Percentiles rank a stretch among this genome's conserved stretches.
Evolutionary conservation across 2,113 vertebrate species (phyloP).

Genomic region (Edolisoma coerulescens): DNA sequence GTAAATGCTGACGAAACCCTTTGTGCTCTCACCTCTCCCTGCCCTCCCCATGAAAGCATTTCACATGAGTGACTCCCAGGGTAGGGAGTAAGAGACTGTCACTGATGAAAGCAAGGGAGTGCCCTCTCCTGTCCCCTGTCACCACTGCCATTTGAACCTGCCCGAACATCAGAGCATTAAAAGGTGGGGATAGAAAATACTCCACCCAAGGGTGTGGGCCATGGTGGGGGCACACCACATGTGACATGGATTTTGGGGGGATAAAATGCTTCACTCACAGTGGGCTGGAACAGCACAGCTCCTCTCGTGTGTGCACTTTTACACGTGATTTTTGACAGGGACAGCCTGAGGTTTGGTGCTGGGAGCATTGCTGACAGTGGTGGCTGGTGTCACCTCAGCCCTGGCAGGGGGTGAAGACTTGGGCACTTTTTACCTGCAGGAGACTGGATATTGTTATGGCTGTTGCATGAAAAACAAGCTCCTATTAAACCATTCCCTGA

Average conservation of each 20-base stretch:
- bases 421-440: not conserved
- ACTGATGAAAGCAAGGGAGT: not conserved
- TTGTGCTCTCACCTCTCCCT: not conserved
- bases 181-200: not conserved
- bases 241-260: accelerated
- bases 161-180: not conserved
- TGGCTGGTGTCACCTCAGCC: not conserved
- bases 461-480: slow-evolving; percentile 11
- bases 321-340: accelerated
- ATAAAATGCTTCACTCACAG: not conserved
- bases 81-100: not conserved
- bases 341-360: not conserved
- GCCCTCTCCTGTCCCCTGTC: slow-evolving; percentile 11
- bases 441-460: not conserved
- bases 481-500: not conserved
- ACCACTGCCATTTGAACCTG: not conserved
- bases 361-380: not conserved
- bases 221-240: not conserved
- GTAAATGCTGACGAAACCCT: not conserved
- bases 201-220: not conserved
- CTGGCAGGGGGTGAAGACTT: not conserved
- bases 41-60: not conserved
- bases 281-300: not conserved
- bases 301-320: not conserved
- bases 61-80: not conserved